A percentile compares a stretch with the other conserved stretches of the same genome.
These are phyloP conservation scores for Archivesica marissinica DNA, from an alignment of 1,140 invertebrate genomes.

Conservation along the genomic window DNA sequence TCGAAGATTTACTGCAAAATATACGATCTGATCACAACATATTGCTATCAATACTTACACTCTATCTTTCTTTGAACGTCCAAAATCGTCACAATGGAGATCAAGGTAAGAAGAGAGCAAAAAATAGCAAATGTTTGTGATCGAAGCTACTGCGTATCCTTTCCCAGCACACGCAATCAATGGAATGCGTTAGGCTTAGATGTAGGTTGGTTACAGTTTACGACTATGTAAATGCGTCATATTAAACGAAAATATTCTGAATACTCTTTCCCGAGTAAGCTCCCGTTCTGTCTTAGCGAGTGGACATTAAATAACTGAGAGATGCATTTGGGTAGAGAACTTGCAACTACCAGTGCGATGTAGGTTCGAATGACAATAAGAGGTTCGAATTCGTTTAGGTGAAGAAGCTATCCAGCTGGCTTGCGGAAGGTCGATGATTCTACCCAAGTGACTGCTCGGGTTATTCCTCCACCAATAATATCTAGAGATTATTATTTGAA, in stretches of 20 bases:
- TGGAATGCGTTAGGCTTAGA: slow-evolving; percentile 48
- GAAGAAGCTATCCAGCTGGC: no score
- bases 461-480: no score
- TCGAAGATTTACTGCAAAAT: slow-evolving; percentile 5
- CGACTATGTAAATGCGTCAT: slow-evolving; percentile 25
- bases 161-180: slow-evolving; percentile 22
- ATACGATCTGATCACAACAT: slow-evolving; percentile 18
- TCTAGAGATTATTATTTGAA: no score
- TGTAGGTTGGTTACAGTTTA: neutral
- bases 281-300: neutral
- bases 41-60: slow-evolving; percentile 64
- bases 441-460: no score
- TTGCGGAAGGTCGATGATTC: no score
- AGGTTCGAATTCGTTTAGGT: no score
- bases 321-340: no score
- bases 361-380: no score
- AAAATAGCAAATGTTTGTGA: slow-evolving; percentile 49
- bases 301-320: no score
- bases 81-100: slow-evolving; percentile 15
- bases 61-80: slow-evolving; percentile 46
- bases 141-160: neutral
- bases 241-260: neutral
- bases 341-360: no score
- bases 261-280: neutral
- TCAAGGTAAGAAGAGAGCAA: slow-evolving; percentile 34